Evolutionary conservation across 2,888 invertebrate species (phyloP).

Genomic region (Standfussiana lucernea): DNA sequence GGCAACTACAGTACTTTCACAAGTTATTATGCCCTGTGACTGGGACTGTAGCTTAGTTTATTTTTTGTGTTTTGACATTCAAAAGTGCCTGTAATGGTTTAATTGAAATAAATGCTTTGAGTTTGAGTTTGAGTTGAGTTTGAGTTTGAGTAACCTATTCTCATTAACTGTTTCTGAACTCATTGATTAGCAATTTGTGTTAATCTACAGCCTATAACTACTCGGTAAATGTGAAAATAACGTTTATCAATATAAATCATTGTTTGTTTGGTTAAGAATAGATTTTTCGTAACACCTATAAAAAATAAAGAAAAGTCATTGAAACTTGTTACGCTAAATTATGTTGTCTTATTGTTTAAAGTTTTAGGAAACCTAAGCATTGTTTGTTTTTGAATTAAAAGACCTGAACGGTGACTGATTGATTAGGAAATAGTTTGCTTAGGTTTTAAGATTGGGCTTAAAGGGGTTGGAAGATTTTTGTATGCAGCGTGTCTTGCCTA

Average conservation of each 20-base stretch:
- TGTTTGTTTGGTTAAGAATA: background rate
- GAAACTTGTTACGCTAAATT: constrained; percentile 35
- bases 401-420: constrained; percentile 36
- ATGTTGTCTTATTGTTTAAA: constrained; percentile 35
- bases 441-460: background rate
- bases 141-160: constrained; percentile 19
- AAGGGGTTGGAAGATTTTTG: no score
- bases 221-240: background rate
- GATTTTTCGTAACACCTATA: background rate
- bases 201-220: background rate
- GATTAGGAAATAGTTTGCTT: constrained; percentile 29
- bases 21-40: no score
- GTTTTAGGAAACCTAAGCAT: constrained; percentile 33
- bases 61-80: no score
- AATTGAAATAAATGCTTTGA: no score
- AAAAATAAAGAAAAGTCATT: constrained; percentile 34
- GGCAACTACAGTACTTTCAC: no score
- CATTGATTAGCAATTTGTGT: constrained; percentile 20
- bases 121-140: no score
- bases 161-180: background rate
- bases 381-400: constrained; percentile 40
- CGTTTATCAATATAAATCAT: background rate
- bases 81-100: no score
- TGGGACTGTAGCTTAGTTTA: no score
- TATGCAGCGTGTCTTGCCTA: no score